Conservation (phyloP, 92 coral and sea anemone species). For the Paramuricea clavata region DNA sequence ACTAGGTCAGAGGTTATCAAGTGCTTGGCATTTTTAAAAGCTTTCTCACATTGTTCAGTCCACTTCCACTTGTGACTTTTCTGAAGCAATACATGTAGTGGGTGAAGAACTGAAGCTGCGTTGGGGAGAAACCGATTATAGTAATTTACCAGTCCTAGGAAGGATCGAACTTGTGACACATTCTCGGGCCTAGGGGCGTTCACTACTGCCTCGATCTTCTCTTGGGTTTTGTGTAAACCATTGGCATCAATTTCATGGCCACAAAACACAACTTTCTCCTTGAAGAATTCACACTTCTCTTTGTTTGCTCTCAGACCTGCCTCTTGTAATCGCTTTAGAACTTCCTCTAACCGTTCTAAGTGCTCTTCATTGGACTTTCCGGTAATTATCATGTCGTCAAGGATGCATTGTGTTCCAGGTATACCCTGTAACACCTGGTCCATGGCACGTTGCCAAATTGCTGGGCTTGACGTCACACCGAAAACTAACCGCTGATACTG, state of each 20-base stretch:
- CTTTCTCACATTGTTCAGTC: no score
- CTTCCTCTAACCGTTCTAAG: slow-evolving; percentile 54
- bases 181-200: no score
- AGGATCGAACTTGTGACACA: no score
- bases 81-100: no score
- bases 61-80: no score
- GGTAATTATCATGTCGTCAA: slow-evolving; percentile 63
- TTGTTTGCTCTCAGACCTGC: slow-evolving; percentile 65
- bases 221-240: slow-evolving; percentile 48
- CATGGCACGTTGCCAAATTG: slow-evolving; percentile 71
- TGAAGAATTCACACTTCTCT: slow-evolving; percentile 65
- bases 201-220: no score
- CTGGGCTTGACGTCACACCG: slow-evolving; percentile 70
- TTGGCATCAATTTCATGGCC: slow-evolving; percentile 46
- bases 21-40: no score
- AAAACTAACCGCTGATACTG: slow-evolving; percentile 71
- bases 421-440: slow-evolving; percentile 70
- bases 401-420: slow-evolving; percentile 61
- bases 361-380: slow-evolving; percentile 65
- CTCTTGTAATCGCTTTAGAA: slow-evolving; percentile 56
- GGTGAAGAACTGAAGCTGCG: no score
- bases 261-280: slow-evolving; percentile 41
- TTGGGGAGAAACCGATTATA: no score
- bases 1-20: no score
- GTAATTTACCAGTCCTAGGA: no score